Base-by-base conservation (phyloP, 2,113 vertebrate species). In the Camelus bactrianus region DNA sequence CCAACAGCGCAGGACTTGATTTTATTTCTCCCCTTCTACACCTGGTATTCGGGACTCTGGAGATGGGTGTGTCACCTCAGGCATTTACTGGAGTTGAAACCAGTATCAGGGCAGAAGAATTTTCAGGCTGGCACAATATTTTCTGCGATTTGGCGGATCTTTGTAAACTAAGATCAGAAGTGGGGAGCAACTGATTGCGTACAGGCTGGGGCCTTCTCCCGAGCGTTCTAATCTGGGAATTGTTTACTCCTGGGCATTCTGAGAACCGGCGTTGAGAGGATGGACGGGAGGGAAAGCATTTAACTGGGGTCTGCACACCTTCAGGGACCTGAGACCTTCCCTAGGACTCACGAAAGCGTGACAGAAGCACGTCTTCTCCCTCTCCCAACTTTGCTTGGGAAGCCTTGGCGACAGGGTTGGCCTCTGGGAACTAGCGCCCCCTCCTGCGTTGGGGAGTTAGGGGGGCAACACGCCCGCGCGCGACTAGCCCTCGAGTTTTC, bases 361-460 rank as follows among this genome's bases (percentile, higher is more conserved):
- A 7, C 65, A 24, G 13, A 4, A 6, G 26, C 38, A 4, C 50
- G 12, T 13, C 70, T 14, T 62, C 11, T n/a, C 35, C 46, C 11
- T 70, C 4, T 19, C 9, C 20, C 52, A 84, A 42, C 26, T 62
- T 73, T 58, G 67, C 60, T 60, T 1, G 10, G 22, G 52, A 75
- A 91, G 67, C 67, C 26, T 64, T 46, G 22, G 1, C 11, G 28
- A 38, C 16, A 2, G 46, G 28, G 15, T 5, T 28, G 80, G 80
- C 26, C 0, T 30, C 80, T 92, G 87, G 75, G 75, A 85, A 20
- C 82, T 56, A 88, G 96, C 96, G 95, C 95, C 97, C 96, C 86
- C 97, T 96, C 72, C 83, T 54, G 95, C 77, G n/a, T n/a, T 70
- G 79, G 82, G 72, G 67, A 42, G 6, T 6, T 42, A 42, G 38